phyloP scores from a whole-genome alignment of 2,113 vertebrate species.

The Halichoerus grypus region DNA sequence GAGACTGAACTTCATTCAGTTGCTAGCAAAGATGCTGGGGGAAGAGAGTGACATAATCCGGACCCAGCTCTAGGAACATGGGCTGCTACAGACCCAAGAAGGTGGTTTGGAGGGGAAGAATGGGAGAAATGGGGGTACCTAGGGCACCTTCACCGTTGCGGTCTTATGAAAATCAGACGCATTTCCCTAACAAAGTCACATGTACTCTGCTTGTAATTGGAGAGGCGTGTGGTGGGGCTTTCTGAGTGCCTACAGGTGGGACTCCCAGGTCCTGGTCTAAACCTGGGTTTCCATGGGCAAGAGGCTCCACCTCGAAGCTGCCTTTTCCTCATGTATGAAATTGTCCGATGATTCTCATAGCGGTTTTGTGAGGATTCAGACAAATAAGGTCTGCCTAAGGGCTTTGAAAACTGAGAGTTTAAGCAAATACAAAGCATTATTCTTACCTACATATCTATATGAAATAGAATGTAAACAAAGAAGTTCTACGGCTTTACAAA shows the following conservation, averaged over 20 bases:
- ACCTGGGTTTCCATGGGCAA: background rate
- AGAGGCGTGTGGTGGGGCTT: background rate
- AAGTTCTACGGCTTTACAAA: background rate
- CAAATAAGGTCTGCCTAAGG: background rate
- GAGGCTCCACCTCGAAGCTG: background rate
- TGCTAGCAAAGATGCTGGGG: background rate
- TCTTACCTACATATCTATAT: background rate
- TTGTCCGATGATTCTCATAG: background rate
- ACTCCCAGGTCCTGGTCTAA: background rate
- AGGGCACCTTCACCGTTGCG: background rate
- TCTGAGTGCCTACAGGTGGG: background rate
- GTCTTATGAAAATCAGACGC: background rate
- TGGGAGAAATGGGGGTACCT: background rate
- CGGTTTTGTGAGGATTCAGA: background rate
- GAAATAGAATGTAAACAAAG: conserved; percentile 49
- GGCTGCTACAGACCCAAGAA: background rate
- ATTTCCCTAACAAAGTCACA: background rate
- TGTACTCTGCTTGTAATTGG: background rate
- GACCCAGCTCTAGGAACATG: background rate
- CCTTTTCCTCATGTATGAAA: background rate
- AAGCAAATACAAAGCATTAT: background rate
- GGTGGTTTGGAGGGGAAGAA: background rate
- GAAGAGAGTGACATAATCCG: background rate
- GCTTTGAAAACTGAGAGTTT: conserved; percentile 15
- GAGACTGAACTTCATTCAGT: background rate